Base-by-base conservation (phyloP, 2,888 invertebrate species). In the Drosophila anceps region DNA sequence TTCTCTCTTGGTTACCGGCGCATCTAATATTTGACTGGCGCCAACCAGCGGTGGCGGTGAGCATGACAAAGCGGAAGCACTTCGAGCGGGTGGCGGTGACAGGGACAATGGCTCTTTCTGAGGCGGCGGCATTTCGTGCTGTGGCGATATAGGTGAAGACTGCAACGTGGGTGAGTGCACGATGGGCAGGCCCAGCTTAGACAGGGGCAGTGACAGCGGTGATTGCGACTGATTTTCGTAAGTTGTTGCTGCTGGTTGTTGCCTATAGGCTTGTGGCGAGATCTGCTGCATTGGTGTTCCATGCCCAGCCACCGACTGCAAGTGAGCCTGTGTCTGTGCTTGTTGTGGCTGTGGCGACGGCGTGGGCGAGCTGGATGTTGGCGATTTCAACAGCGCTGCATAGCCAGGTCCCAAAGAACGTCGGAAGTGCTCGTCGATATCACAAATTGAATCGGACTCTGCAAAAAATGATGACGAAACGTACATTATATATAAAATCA, bases 371-470 rank as follows among this genome's bases (percentile, higher is more conserved):
- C 82, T 88, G 58, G 89, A 84, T 13, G 91, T 91, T 53, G 92
- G 91, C 46, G 92, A 91, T 64, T 91, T 92, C 57, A 96, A 96
- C 55, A 96, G 93, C 71, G 94, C 95, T 93, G 95, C 95, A 93
- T 96, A 96, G 92, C 96, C 95, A 82, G 96, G 95, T 66, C 98
- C 98, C 75, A 98, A 94, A 1, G 98, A 98, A 73, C 98, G 95
- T 65, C 98, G 95, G 93, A 98, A 98, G 93, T 98, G 98, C 92
- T 98, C 98, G 93, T 98, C 98, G 90, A 98, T 98, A 64, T 98
- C 98, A 93, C 97, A 96, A 94, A 96, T 95, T 15, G 96, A 95
- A 92, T 95, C 95, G 43, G 95, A 95, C 88, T 96, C 96, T 96
- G 93, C 33, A 43, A 59, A 4, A 24, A 18, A 33, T 15, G 15